Evolutionary conservation across 2,888 invertebrate species (phyloP), one percentile per base, ranked within the genome.

Genomic region (Dermolepida albohirtum): DNA sequence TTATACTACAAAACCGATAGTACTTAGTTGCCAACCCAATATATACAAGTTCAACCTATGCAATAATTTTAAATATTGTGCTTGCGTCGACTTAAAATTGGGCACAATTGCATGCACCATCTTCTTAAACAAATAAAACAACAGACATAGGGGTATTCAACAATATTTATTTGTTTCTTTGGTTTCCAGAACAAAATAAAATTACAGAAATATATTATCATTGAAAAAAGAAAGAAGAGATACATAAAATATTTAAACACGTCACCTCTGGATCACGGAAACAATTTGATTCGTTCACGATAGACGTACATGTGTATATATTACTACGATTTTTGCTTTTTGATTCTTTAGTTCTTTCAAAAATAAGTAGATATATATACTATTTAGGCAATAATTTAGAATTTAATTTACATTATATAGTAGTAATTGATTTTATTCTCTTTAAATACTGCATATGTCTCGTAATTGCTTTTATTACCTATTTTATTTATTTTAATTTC

Each of bases 341-440:
- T 59, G 34, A 34, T 34, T 34, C 10, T 44, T 64, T 59, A 62
- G 66, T 66, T 64, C 68, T 66, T 73, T 71, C 70, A 70, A 73
- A 73, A 70, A 71, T 71, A 71, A 66, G 69, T 71, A 68, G 69
- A 67, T 71, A 67, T 55, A n/a, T n/a, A 64, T 64, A 44, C 77
- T 79, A 78, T 78, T 76, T 75, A 80, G 80, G 81, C 80, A 79
- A 78, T 76, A 78, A 77, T 81, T 80, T 81, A 80, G 80, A 81
- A 80, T 80, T 77, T 78, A 74, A 74, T 74, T 78, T 74, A 69
- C 68, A 63, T 55, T 67, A 64, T 50, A 47, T 40, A 54, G 52
- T 67, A 67, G 55, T 67, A 63, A 67, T 63, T 63, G 63, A 67
- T 66, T 67, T 65, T 64, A 64, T 68, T 47, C 51, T 50, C 41